Conservation (phyloP, 2,797 vertebrate species). For the Spatula clypeata region DNA sequence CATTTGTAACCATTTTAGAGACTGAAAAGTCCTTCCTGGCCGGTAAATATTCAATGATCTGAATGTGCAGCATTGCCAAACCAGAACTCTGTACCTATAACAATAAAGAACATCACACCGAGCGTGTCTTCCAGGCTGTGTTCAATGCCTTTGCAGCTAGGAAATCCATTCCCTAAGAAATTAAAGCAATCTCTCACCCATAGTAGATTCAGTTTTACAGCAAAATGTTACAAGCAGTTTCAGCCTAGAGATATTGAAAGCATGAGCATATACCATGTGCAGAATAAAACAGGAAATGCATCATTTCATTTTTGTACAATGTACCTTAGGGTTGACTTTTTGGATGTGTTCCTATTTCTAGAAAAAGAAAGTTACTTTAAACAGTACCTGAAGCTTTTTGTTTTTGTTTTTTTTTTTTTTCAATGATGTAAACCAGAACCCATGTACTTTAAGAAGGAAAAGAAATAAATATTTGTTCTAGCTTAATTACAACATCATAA, state of each 20-base stretch:
- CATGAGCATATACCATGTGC: background rate
- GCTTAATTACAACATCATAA: background rate
- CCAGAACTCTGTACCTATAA: conserved; percentile 69
- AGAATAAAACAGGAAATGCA: background rate
- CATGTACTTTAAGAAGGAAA: background rate
- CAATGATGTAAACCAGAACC: background rate
- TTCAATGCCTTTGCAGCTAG: conserved; percentile 39
- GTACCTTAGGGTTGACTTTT: background rate
- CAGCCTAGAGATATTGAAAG: conserved; percentile 25
- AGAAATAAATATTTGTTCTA: background rate
- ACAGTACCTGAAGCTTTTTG: background rate
- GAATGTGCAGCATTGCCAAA: conserved; percentile 44
- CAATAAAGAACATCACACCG: conserved; percentile 72
- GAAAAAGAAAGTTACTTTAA: background rate
- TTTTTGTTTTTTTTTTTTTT: background rate
- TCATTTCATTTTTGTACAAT: background rate
- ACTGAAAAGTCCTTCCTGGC: conserved; percentile 3
- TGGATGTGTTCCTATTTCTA: background rate
- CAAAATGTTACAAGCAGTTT: background rate
- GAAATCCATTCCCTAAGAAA: background rate
- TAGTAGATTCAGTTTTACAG: background rate
- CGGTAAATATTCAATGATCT: conserved; percentile 1
- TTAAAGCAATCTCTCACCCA: background rate
- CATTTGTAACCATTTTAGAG: conserved; percentile 52
- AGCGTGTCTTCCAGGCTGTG: conserved; percentile 51